A percentile compares a stretch with the other conserved stretches of the same genome.
phyloP scores from a whole-genome alignment of 2,888 invertebrate species.

The Tortrix viridana region DNA sequence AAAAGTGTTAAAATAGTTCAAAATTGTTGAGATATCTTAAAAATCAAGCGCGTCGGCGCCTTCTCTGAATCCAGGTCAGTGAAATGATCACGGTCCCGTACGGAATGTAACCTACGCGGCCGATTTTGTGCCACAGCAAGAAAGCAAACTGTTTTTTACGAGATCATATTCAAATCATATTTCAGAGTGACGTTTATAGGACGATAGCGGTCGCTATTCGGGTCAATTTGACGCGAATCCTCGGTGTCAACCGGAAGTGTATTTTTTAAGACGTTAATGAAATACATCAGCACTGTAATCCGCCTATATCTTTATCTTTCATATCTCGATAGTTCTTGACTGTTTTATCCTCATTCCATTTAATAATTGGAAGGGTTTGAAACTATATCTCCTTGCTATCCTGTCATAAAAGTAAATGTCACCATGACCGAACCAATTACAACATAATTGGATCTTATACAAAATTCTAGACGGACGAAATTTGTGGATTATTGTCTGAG shows the following conservation, averaged over 20 bases:
- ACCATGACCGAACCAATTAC: too few species aligned
- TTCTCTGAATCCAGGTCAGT: conserved; percentile 76
- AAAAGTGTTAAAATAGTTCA: conserved; percentile 19
- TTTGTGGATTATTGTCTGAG: too few species aligned
- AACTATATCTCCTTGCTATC: too few species aligned
- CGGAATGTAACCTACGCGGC: conserved; percentile 75
- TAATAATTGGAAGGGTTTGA: too few species aligned
- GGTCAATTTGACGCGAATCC: background rate
- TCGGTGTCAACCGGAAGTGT: background rate
- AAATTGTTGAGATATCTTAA: conserved; percentile 26
- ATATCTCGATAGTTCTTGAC: too few species aligned
- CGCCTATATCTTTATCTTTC: too few species aligned
- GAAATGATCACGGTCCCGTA: conserved; percentile 82
- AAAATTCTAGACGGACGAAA: too few species aligned
- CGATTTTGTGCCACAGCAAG: conserved; percentile 69
- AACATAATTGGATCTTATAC: too few species aligned
- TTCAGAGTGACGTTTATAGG: conserved; percentile 36
- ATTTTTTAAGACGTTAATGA: too few species aligned
- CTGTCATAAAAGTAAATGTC: too few species aligned
- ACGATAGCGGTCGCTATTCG: conserved; percentile 30
- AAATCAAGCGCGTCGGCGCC: conserved; percentile 30
- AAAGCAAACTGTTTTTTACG: conserved; percentile 63
- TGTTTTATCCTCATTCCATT: too few species aligned
- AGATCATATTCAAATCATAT: conserved; percentile 45
- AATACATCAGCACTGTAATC: too few species aligned